phyloP scores from a whole-genome alignment of 2,797 vertebrate genomes.

The Anguilla obscura region DNA sequence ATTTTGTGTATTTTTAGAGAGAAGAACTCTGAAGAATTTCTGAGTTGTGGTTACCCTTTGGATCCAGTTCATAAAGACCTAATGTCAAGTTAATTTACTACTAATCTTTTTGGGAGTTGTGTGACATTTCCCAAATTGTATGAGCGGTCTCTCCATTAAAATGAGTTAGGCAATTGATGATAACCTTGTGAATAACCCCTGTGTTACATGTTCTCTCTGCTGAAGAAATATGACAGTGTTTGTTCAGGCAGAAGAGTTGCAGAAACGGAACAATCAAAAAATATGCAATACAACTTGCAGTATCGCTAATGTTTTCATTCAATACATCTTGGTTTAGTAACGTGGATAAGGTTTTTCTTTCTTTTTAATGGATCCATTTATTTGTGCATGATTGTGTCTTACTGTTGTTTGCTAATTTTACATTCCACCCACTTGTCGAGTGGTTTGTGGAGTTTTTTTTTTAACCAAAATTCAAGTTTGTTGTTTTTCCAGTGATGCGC shows the following conservation, averaged over 20 bases:
- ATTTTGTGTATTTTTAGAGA: not conserved
- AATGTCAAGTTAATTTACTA: not conserved
- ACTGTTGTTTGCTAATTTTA: not conserved
- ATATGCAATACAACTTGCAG: not conserved
- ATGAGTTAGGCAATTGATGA: not conserved
- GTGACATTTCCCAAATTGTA: not conserved
- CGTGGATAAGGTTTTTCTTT: not conserved
- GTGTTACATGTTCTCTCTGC: not conserved
- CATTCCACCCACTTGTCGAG: not conserved
- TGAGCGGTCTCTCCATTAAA: not conserved
- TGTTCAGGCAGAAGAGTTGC: constrained; percentile 34
- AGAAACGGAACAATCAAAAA: constrained; percentile 66
- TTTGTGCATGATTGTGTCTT: not conserved
- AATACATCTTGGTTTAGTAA: not conserved
- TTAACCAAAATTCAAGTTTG: not conserved
- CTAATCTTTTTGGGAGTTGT: no score
- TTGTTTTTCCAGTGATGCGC: not conserved
- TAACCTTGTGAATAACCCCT: not conserved
- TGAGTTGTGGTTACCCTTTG: not conserved
- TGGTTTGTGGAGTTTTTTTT: constrained; percentile 8
- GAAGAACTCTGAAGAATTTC: not conserved
- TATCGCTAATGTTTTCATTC: not conserved
- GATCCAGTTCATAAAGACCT: not conserved
- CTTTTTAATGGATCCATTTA: not conserved
- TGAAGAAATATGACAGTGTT: not conserved